A percentile compares a stretch with the other conserved stretches of the same genome.
phyloP scores from a whole-genome alignment of 2,797 vertebrate species.

The Harpagifer antarcticus region DNA sequence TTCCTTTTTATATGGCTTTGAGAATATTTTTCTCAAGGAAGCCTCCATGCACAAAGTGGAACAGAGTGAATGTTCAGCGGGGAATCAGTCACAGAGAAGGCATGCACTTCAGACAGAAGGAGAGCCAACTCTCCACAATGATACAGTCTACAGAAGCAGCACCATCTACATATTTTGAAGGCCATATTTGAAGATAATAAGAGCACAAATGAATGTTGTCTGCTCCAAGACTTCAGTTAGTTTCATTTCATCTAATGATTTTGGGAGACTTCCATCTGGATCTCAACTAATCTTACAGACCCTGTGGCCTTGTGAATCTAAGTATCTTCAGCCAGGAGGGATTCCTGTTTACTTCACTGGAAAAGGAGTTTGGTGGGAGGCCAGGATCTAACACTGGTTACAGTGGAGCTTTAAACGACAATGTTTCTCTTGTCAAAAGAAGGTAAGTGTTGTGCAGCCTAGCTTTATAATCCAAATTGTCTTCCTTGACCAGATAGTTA shows the following conservation, averaged over 20 bases:
- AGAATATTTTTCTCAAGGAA: conserved; percentile 76
- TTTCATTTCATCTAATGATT: conserved; percentile 51
- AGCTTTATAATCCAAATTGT: conserved; percentile 21
- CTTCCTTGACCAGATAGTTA: conserved; percentile 25
- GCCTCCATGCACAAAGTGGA: conserved; percentile 71
- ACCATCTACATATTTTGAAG: conserved; percentile 63
- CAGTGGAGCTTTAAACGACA: conserved; percentile 42
- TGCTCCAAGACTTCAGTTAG: conserved; percentile 29
- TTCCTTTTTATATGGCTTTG: conserved; percentile 82
- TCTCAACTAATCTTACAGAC: conserved; percentile 22
- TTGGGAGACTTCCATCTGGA: conserved; percentile 42
- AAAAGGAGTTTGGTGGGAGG: conserved; percentile 48
- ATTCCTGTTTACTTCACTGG: conserved; percentile 52
- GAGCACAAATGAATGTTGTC: conserved; percentile 57
- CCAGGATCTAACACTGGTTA: conserved; percentile 53
- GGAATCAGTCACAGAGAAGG: conserved; percentile 74
- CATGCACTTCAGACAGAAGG: conserved; percentile 62
- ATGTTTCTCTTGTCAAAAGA: conserved; percentile 54
- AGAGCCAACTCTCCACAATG: conserved; percentile 59
- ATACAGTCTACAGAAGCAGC: conserved; percentile 57
- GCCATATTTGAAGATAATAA: conserved; percentile 67
- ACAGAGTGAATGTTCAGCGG: conserved; percentile 74
- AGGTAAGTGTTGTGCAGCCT: conserved; percentile 50
- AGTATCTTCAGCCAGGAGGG: conserved; percentile 56
- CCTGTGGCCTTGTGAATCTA: conserved; percentile 38